Evolutionary conservation across 2,888 invertebrate species (phyloP), one percentile per base, ranked within the genome.

Genomic region (Melieria omissa): DNA sequence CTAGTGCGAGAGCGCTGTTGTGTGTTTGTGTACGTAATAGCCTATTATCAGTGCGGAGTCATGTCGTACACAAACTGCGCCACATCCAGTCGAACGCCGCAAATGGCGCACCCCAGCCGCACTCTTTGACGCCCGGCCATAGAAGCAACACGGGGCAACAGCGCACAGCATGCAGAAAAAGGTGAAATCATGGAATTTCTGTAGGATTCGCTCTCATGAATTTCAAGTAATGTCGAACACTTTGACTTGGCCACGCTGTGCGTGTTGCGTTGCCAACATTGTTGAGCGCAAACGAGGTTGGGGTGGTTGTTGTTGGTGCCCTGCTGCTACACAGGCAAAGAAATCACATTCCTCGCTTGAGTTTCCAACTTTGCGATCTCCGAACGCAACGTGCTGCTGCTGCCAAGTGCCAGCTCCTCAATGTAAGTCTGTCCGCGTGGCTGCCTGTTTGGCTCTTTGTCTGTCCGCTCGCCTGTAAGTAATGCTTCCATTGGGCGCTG

Each of bases 311-410:
- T 29, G 46, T 45, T 8, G n/a, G n/a, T 42, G 64, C 41, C 3
- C 45, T 62, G 63, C 14, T 63, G 14, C 81, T 80, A 80, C 80
- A 82, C 80, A 82, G 81, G 80, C 81, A 81, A 81, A 78, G 82
- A 81, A 81, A 81, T 82, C 81, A 79, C 80, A 80, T 80, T 78
- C 79, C 77, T 76, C 78, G 80, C 80, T 79, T 79, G 80, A 78
- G 79, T 80, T 80, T 78, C 78, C 72, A 80, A 81, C 79, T 79
- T 77, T 79, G 74, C 78, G 80, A 79, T 79, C 79, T 80, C 79
- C 77, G 79, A 78, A 45, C 29, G 77, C 78, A 73, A 47, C 67
- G 67, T 74, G 68, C 76, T 55, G 10, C 42, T 42, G 8, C 29
- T 6, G 42, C 14, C n/a, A 46, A 14, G 5, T 44, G 41, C 6